phyloP scores from a whole-genome alignment of 2,113 vertebrate species.

The Sarotherodon lohbergeri region DNA sequence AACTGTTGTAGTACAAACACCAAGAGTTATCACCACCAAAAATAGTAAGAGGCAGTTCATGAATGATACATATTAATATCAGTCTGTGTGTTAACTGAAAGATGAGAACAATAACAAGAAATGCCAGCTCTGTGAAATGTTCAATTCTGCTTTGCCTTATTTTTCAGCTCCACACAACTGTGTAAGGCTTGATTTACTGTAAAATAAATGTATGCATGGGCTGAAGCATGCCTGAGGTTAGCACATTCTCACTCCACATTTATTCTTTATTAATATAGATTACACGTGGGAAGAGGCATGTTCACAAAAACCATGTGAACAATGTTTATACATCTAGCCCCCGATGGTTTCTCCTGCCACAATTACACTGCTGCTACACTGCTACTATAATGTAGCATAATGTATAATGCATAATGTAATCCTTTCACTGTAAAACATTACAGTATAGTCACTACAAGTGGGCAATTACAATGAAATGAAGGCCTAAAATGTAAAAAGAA shows the following conservation, averaged over 20 bases:
- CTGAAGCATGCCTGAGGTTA: background rate
- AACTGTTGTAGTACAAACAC: background rate
- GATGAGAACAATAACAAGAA: background rate
- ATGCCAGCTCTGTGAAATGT: background rate
- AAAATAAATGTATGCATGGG: background rate
- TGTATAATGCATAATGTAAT: background rate
- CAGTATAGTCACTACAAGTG: background rate
- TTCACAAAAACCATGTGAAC: background rate
- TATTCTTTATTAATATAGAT: background rate
- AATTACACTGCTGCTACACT: background rate
- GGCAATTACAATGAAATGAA: background rate
- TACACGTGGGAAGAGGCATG: background rate
- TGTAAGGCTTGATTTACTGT: background rate
- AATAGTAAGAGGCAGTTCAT: background rate
- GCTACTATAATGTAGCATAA: background rate
- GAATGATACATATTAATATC: background rate
- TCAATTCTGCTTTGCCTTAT: background rate
- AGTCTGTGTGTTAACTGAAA: background rate
- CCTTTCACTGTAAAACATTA: background rate
- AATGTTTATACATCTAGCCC: background rate
- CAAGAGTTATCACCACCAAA: background rate
- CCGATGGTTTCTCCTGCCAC: background rate
- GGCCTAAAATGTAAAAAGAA: background rate
- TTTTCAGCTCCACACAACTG: background rate
- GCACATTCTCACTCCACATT: background rate